phyloP scores from a whole-genome alignment of 2,888 invertebrate genomes.

The Synergus japonicus region DNA sequence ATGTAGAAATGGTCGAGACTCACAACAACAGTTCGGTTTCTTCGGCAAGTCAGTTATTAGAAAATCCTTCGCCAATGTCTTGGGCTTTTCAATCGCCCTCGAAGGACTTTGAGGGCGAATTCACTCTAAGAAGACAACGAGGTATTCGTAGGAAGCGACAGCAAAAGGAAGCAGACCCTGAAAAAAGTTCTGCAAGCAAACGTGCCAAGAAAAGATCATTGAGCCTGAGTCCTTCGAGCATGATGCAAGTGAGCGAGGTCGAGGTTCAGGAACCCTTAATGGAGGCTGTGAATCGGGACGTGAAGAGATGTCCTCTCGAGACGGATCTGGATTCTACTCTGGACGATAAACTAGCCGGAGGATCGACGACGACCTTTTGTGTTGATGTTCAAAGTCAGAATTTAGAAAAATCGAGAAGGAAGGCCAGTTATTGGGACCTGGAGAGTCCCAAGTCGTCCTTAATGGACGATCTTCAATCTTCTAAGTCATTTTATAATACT shows the following conservation, averaged over 20 bases:
- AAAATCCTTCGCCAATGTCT: slow-evolving; percentile 74
- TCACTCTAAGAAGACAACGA: slow-evolving; percentile 72
- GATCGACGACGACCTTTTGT: slow-evolving; percentile 23
- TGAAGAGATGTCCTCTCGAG: slow-evolving; percentile 70
- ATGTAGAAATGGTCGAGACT: slow-evolving; percentile 55
- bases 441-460: slow-evolving; percentile 73
- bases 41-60: slow-evolving; percentile 74
- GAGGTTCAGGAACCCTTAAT: slow-evolving; percentile 53
- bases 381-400: slow-evolving; percentile 19
- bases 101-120: slow-evolving; percentile 70
- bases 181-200: slow-evolving; percentile 61
- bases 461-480: slow-evolving; percentile 70
- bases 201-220: slow-evolving; percentile 62
- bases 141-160: slow-evolving; percentile 73
- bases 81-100: slow-evolving; percentile 72
- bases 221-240: slow-evolving; percentile 61
- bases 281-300: slow-evolving; percentile 73
- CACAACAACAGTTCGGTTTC: slow-evolving; percentile 75
- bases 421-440: slow-evolving; percentile 68
- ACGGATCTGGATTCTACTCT: slow-evolving; percentile 71
- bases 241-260: slow-evolving; percentile 46
- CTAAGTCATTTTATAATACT: slow-evolving; percentile 70
- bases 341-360: slow-evolving; percentile 52
- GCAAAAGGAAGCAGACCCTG: slow-evolving; percentile 57
- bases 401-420: slow-evolving; percentile 49